Evolutionary conservation across 2,113 vertebrate genomes (phyloP).

Genomic region (Murina feae): DNA sequence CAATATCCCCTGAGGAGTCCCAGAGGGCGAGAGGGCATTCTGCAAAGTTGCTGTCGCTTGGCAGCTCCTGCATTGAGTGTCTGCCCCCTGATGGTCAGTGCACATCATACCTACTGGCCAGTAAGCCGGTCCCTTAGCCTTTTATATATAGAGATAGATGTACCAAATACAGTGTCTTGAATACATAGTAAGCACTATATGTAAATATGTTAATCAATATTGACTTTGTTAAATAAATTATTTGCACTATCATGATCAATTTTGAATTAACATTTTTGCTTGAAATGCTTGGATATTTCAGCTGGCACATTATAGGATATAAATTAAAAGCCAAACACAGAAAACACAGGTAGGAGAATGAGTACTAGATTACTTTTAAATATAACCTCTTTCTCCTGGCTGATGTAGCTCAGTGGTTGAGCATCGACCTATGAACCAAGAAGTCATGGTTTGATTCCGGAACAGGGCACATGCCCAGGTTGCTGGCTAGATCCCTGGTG

Average conservation of each 20-base stretch:
- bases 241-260: not conserved
- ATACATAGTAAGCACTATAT: not conserved
- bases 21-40: too few relatives aligned
- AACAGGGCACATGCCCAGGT: too few relatives aligned
- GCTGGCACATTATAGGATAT: not conserved
- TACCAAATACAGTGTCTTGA: slow-evolving; percentile 10
- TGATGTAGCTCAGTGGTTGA: too few relatives aligned
- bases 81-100: too few relatives aligned
- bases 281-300: slow-evolving; percentile 20
- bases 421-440: too few relatives aligned
- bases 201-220: not conserved
- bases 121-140: not conserved
- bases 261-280: slow-evolving; percentile 33
- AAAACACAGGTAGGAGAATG: not conserved
- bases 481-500: too few relatives aligned
- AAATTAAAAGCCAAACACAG: slow-evolving; percentile 27
- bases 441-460: too few relatives aligned
- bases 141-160: not conserved
- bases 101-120: too few relatives aligned
- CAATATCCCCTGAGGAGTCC: too few relatives aligned
- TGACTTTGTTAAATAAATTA: slow-evolving; percentile 1
- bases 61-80: too few relatives aligned
- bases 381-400: not conserved
- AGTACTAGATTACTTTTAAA: not conserved
- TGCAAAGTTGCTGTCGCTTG: too few relatives aligned